Evolutionary conservation across 2,113 vertebrate species (phyloP).

Genomic region (Zingel zingel): DNA sequence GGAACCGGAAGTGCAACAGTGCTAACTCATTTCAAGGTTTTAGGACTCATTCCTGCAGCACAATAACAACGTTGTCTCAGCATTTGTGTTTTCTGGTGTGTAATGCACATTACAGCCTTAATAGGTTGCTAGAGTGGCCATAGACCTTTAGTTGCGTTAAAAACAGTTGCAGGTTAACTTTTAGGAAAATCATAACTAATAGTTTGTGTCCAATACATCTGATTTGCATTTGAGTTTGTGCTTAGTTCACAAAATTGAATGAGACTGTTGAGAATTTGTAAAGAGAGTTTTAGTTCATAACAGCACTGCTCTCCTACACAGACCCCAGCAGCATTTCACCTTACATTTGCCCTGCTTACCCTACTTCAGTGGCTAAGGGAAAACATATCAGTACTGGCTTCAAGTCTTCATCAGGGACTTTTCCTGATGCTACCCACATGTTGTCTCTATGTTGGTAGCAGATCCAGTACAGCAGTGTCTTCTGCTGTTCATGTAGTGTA

Average conservation of each 20-base stretch:
- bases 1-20: too few relatives aligned
- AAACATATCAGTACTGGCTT: not conserved
- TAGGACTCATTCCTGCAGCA: too few relatives aligned
- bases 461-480: constrained; percentile 15
- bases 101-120: not conserved
- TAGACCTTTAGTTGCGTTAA: not conserved
- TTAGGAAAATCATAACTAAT: not conserved
- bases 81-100: not conserved
- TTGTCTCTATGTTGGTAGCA: constrained; percentile 32
- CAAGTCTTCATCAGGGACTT: constrained; percentile 7
- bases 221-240: constrained; percentile 12
- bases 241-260: constrained; percentile 12
- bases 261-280: not conserved
- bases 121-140: not conserved
- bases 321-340: not conserved
- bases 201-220: not conserved
- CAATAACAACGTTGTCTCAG: not conserved
- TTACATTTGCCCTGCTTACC: not conserved
- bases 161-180: not conserved
- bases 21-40: too few relatives aligned
- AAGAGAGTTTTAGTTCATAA: not conserved
- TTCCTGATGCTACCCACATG: not conserved
- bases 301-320: constrained; percentile 9
- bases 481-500: not conserved
- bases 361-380: not conserved